phyloP scores from a whole-genome alignment of 2,888 invertebrate genomes.

The Pseudococcus jackbeardsleyi region DNA sequence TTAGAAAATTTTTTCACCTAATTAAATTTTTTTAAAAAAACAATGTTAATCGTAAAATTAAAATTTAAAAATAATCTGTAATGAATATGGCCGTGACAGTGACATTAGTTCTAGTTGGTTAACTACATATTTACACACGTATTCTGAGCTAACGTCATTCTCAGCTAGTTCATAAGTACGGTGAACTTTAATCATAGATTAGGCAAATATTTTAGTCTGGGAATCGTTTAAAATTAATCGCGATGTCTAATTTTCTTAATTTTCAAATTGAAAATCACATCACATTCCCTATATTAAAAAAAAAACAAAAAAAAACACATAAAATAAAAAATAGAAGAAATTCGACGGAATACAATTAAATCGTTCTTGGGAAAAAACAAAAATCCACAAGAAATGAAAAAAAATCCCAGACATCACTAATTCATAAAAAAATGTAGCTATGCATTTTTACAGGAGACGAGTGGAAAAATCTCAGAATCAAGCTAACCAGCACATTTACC shows the following conservation, averaged over 20 bases:
- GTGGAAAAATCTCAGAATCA: conserved; percentile 72
- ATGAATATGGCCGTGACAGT: not conserved
- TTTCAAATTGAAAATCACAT: no score
- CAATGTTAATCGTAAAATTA: no score
- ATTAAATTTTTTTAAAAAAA: no score
- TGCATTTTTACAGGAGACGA: conserved; percentile 68
- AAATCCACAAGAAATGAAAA: not conserved
- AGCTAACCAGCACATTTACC: conserved; percentile 72
- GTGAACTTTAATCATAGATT: not conserved
- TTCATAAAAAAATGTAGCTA: no score
- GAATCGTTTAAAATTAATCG: not conserved
- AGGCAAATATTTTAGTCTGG: not conserved
- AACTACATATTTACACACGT: not conserved
- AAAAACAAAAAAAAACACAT: no score
- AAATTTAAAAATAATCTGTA: no score
- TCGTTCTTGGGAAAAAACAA: no score
- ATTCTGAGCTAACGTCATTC: not conserved
- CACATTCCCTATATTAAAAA: no score
- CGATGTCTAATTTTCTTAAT: no score
- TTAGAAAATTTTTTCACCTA: no score
- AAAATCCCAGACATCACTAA: not conserved
- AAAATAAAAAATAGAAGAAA: no score
- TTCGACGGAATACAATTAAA: no score
- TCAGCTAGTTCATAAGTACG: not conserved
- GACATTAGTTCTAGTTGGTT: not conserved